Conservation (phyloP, 1,140 invertebrate genomes). For the Lasioglossum baleicum region DNA sequence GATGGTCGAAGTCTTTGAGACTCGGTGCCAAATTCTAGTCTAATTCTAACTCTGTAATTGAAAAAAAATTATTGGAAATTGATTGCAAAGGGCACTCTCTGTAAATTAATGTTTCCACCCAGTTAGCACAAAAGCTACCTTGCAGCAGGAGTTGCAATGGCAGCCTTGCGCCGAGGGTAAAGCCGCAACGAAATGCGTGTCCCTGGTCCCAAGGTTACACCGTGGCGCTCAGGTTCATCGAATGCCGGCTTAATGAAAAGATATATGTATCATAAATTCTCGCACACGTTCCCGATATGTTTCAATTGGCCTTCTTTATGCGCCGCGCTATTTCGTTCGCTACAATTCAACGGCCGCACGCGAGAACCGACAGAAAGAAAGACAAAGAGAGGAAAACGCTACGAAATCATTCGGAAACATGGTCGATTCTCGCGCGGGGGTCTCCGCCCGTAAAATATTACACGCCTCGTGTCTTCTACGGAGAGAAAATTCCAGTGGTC, state of each 20-base stretch:
- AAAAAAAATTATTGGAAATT: no score
- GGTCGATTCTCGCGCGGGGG: neutral
- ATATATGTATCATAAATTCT: constrained; percentile 40
- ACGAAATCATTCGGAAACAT: constrained; percentile 14
- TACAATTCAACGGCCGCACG: constrained; percentile 15
- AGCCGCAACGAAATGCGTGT: neutral
- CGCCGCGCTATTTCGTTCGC: constrained; percentile 9
- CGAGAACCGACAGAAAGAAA: neutral
- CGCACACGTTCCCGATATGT: constrained; percentile 18
- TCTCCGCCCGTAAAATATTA: constrained; percentile 4
- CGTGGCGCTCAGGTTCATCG: constrained; percentile 1
- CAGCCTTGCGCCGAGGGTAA: neutral
- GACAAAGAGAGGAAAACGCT: neutral
- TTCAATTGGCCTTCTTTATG: constrained; percentile 36
- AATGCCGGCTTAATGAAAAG: constrained; percentile 40
- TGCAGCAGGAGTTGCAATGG: neutral
- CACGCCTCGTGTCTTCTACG: neutral
- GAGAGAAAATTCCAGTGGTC: neutral
- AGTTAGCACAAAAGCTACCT: neutral
- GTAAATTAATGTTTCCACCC: no score
- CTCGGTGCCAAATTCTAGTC: no score
- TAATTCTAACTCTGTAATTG: no score
- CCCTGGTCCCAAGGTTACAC: constrained; percentile 1
- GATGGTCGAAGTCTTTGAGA: no score
- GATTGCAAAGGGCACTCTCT: no score